Evolutionary conservation across 2,888 invertebrate species (phyloP).

Genomic region (Agriotes lineatus): DNA sequence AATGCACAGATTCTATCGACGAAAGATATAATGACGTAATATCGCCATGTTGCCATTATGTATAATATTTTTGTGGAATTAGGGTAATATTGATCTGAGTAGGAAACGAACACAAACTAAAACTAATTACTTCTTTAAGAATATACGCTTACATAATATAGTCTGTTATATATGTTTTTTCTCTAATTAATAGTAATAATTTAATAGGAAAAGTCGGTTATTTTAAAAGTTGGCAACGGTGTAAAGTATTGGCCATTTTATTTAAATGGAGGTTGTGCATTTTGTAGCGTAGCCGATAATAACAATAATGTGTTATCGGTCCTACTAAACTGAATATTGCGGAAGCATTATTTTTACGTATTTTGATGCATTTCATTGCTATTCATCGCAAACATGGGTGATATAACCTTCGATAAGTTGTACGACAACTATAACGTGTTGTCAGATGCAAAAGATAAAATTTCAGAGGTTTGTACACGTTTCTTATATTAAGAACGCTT

Average conservation of each 20-base stretch:
- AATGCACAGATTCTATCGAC: too few relatives aligned
- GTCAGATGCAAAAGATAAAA: slow-evolving; percentile 91
- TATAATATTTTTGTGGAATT: too few relatives aligned
- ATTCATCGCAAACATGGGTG: slow-evolving; percentile 33
- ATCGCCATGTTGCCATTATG: too few relatives aligned
- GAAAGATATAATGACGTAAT: too few relatives aligned
- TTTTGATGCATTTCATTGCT: neutral
- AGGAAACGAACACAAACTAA: too few relatives aligned
- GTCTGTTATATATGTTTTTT: too few relatives aligned
- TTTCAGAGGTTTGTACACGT: slow-evolving; percentile 80
- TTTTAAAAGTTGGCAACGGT: slow-evolving; percentile 3
- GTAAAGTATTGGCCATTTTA: slow-evolving; percentile 19
- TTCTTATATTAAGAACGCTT: neutral
- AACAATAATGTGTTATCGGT: neutral
- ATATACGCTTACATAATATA: too few relatives aligned
- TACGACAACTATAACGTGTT: slow-evolving; percentile 92
- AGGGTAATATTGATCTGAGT: too few relatives aligned
- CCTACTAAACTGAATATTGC: neutral
- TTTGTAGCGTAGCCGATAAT: neutral
- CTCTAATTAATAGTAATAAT: too few relatives aligned
- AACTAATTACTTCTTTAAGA: too few relatives aligned
- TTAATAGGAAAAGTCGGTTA: too few relatives aligned
- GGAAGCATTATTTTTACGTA: neutral
- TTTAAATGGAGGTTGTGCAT: slow-evolving; percentile 17
- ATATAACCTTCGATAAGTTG: slow-evolving; percentile 69